Evolutionary conservation across 1,140 invertebrate genomes (phyloP).

Genomic region (Nephotettix cincticeps): DNA sequence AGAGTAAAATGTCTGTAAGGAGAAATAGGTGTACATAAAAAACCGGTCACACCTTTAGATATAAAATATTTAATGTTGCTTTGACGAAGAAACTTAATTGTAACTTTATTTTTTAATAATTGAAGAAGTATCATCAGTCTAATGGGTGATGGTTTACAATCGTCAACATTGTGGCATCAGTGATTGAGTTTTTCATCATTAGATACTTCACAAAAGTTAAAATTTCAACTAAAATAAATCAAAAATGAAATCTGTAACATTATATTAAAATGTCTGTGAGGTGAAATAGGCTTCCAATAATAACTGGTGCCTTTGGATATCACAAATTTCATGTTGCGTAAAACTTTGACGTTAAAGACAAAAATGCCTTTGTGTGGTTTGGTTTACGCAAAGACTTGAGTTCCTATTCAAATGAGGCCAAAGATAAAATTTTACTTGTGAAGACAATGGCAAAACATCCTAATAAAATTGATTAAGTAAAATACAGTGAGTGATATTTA

Average conservation of each 20-base stretch:
- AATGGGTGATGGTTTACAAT: no score
- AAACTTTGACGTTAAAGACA: neutral
- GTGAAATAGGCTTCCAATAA: neutral
- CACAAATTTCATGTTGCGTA: neutral
- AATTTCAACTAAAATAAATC: no score
- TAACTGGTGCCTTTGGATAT: neutral
- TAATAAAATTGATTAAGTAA: neutral
- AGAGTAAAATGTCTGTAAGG: neutral
- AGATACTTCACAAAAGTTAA: no score
- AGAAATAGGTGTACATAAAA: neutral
- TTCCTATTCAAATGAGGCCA: no score
- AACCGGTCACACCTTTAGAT: neutral
- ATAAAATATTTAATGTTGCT: neutral
- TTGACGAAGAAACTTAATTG: no score
- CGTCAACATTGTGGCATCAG: slow-evolving; percentile 2
- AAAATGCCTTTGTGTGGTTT: neutral
- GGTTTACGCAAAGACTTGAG: no score
- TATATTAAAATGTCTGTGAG: neutral
- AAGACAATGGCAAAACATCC: neutral
- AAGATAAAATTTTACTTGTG: neutral
- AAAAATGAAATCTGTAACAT: no score
- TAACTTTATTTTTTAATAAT: no score
- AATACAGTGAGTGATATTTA: neutral
- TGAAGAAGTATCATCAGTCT: no score
- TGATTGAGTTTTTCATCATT: neutral